Conservation (phyloP, 2,888 invertebrate genomes). For the Tenthredo distinguenda region DNA sequence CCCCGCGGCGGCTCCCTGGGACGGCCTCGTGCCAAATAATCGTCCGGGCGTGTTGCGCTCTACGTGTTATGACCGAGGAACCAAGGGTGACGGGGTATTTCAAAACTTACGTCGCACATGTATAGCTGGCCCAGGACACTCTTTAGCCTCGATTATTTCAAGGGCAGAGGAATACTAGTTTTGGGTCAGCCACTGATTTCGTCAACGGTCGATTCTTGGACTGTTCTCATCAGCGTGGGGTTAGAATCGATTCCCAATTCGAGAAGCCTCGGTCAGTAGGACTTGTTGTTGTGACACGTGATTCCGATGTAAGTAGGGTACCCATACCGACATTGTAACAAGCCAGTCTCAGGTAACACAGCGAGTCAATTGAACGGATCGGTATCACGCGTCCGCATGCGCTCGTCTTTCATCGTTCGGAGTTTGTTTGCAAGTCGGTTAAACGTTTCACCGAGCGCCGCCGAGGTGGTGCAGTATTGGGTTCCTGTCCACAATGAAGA, state of each 20-base stretch:
- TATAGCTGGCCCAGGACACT: neutral
- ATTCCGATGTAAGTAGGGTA: conserved; percentile 6
- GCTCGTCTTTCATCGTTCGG: conserved; percentile 9
- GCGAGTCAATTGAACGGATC: conserved; percentile 14
- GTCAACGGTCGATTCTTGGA: neutral
- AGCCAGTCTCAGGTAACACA: neutral
- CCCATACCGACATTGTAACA: neutral
- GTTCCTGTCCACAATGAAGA: neutral
- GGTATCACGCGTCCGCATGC: conserved; percentile 3
- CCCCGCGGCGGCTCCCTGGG: conserved; percentile 35
- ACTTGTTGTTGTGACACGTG: neutral
- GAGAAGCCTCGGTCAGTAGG: neutral
- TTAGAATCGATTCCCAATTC: neutral
- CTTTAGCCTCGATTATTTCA: conserved; percentile 10
- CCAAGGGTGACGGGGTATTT: conserved; percentile 20
- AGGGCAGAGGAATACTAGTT: neutral
- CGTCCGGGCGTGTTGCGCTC: conserved; percentile 25
- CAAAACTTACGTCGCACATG: neutral
- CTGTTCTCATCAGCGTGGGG: neutral
- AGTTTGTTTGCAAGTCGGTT: conserved; percentile 1
- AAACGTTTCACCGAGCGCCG: conserved; percentile 1
- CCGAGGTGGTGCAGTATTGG: neutral
- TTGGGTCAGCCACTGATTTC: neutral
- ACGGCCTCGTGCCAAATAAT: conserved; percentile 50
- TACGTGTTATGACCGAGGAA: conserved; percentile 15